Conservation (phyloP, 92 coral and sea anemone genomes). For the Epizoanthus illoricatus region DNA sequence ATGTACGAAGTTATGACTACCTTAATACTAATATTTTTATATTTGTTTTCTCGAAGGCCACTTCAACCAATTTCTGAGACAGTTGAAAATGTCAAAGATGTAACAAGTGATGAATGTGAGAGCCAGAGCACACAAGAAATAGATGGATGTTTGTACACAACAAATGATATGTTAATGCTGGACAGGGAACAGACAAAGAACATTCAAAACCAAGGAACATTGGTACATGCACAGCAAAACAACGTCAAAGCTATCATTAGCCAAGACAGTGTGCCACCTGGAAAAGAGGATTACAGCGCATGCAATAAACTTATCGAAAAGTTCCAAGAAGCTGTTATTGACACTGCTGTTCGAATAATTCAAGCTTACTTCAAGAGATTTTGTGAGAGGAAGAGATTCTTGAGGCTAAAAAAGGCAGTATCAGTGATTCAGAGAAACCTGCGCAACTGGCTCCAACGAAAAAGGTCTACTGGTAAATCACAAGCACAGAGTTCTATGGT, state of each 20-base stretch:
- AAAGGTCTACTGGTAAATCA: background rate
- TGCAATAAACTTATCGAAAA: constrained; percentile 79
- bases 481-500: background rate
- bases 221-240: background rate
- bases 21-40: background rate
- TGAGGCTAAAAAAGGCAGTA: constrained; percentile 69
- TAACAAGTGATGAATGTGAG: constrained; percentile 33
- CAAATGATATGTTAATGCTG: background rate
- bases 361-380: constrained; percentile 88
- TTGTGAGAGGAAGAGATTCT: constrained; percentile 70
- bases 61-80: constrained; percentile 83
- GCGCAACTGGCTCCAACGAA: constrained; percentile 66
- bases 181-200: constrained; percentile 5
- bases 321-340: constrained; percentile 85
- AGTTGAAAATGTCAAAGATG: constrained; percentile 71
- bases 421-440: constrained; percentile 79
- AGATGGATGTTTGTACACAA: background rate
- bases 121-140: background rate
- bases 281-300: constrained; percentile 80
- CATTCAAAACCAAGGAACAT: background rate
- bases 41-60: constrained; percentile 41
- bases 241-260: background rate
- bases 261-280: background rate
- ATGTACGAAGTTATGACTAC: too few species aligned
- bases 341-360: constrained; percentile 82